phyloP scores from a whole-genome alignment of 2,888 invertebrate genomes.

The Hyppa rectilinea region DNA sequence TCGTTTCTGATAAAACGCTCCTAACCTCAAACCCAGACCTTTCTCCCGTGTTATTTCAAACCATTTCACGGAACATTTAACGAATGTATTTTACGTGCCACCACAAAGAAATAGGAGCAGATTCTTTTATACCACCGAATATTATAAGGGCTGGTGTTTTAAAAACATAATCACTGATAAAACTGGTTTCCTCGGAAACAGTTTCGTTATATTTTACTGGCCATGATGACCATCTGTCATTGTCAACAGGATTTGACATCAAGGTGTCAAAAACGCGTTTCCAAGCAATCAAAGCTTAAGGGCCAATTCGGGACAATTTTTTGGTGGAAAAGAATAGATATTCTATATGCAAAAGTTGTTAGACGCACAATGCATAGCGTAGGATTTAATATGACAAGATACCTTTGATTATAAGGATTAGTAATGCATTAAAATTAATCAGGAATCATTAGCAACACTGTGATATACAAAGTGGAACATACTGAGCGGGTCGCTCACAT shows the following conservation, averaged over 20 bases:
- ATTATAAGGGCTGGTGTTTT: not conserved
- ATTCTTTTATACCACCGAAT: slow-evolving; percentile 22
- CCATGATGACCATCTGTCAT: not conserved
- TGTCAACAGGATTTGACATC: too few species aligned
- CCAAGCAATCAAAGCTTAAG: not conserved
- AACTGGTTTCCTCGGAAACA: not conserved
- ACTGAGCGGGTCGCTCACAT: not conserved
- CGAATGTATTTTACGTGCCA: slow-evolving; percentile 48
- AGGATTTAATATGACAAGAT: slow-evolving; percentile 16
- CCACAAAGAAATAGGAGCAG: slow-evolving; percentile 31
- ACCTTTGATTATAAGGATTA: slow-evolving; percentile 16
- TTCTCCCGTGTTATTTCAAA: slow-evolving; percentile 36
- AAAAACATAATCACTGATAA: slow-evolving; percentile 2
- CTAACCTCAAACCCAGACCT: slow-evolving; percentile 33
- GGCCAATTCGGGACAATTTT: not conserved
- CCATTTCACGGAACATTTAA: slow-evolving; percentile 57
- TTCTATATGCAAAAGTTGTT: not conserved
- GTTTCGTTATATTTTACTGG: not conserved
- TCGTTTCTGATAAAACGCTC: slow-evolving; percentile 25
- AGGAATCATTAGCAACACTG: not conserved
- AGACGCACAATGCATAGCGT: not conserved
- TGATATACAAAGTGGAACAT: not conserved
- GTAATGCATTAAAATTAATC: slow-evolving; percentile 24
- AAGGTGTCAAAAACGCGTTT: not conserved
- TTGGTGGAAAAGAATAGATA: not conserved